These are phyloP conservation scores for Limnephilus marmoratus DNA, from an alignment of 2,888 invertebrate species.

Conservation along the genomic window DNA sequence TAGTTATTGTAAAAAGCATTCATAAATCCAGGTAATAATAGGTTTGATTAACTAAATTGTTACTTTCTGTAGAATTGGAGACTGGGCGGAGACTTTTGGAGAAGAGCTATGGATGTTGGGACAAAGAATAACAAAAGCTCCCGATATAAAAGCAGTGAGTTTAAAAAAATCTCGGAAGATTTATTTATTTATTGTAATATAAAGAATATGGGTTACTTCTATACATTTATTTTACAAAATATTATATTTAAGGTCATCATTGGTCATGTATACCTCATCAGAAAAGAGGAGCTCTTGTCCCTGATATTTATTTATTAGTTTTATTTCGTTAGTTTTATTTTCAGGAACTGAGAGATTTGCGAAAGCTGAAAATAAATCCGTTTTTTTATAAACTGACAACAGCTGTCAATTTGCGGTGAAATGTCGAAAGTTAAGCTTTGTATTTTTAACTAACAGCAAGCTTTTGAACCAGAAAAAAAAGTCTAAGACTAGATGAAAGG, in stretches of 20 bases:
- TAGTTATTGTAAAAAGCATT: background rate
- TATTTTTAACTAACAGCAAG: background rate
- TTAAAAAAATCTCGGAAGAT: background rate
- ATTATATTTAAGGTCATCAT: no score
- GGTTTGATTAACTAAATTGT: background rate
- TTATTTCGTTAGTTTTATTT: background rate
- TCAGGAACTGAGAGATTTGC: background rate
- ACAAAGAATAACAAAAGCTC: constrained; percentile 85
- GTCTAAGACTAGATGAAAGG: background rate
- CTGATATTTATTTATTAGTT: no score
- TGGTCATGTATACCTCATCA: no score
- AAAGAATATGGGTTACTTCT: no score
- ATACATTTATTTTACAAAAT: no score
- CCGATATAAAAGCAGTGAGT: constrained; percentile 86
- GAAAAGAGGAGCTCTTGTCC: no score
- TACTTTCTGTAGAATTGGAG: constrained; percentile 81
- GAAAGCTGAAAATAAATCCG: background rate
- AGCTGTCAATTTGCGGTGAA: background rate
- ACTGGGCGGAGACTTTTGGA: constrained; percentile 89
- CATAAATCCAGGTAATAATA: no score
- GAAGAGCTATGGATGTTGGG: constrained; percentile 88
- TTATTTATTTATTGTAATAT: no score
- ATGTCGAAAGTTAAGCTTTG: background rate
- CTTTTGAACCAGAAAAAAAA: background rate
- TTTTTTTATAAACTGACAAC: background rate